These are phyloP conservation scores for Drosophila parabipectinata DNA, from an alignment of 1,140 invertebrate species.

Conservation along the genomic window DNA sequence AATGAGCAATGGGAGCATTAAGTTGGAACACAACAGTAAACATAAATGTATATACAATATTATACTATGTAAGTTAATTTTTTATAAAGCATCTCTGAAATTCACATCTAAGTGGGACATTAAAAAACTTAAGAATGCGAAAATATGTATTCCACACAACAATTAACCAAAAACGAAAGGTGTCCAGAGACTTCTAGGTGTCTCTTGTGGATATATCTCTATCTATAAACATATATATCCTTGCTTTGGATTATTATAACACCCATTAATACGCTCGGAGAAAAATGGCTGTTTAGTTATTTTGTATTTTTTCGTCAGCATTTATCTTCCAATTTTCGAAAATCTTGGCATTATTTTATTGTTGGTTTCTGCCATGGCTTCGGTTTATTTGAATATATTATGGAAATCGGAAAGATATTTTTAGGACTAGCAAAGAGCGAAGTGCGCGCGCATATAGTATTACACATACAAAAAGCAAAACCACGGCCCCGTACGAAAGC, in stretches of 20 bases:
- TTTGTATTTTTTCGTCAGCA: conserved; percentile 5
- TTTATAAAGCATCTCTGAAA: conserved; percentile 5
- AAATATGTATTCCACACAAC: not conserved
- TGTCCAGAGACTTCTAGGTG: conserved; percentile 13
- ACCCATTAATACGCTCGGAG: conserved; percentile 29
- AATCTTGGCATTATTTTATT: conserved; percentile 48
- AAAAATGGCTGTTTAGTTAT: conserved; percentile 21
- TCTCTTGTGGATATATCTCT: conserved; percentile 6
- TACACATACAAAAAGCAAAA: conserved; percentile 58
- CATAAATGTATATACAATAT: conserved; percentile 28
- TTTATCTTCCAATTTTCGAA: conserved; percentile 34
- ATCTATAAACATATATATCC: conserved; percentile 25
- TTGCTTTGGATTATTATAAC: conserved; percentile 38
- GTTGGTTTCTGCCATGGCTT: conserved; percentile 37
- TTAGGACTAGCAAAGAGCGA: conserved; percentile 66
- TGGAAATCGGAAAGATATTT: conserved; percentile 77
- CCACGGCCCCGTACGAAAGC: conserved; percentile 31
- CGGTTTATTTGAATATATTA: conserved; percentile 67
- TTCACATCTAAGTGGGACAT: not conserved
- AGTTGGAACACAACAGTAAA: conserved; percentile 27
- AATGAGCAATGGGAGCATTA: conserved; percentile 53
- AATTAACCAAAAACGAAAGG: conserved; percentile 4
- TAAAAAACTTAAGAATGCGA: too few relatives aligned
- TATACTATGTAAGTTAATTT: conserved; percentile 14
- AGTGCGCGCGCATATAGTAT: conserved; percentile 77